Evolutionary conservation across 2,888 invertebrate species (phyloP).

Genomic region (Eugnorisma glareosa): DNA sequence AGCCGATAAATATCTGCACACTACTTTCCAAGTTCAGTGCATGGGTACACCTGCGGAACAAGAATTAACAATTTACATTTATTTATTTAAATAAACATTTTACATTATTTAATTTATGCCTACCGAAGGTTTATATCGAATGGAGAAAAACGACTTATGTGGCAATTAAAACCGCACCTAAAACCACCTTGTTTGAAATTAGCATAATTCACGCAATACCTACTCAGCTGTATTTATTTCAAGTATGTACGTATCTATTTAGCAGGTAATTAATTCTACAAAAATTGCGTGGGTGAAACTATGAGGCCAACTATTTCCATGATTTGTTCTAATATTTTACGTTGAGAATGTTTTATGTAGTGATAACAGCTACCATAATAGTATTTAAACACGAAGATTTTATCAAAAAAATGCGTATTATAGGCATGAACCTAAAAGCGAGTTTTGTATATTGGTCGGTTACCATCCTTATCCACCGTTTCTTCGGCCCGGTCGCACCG

Average conservation of each 20-base stretch:
- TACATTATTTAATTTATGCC: conserved; percentile 3
- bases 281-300: conserved; percentile 28
- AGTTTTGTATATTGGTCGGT: background rate
- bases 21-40: background rate
- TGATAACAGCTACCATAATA: background rate
- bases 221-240: conserved; percentile 31
- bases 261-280: conserved; percentile 24
- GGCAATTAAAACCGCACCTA: conserved; percentile 47
- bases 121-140: background rate
- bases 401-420: background rate
- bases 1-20: background rate
- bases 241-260: conserved; percentile 39
- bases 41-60: background rate
- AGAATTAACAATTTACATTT: conserved; percentile 13
- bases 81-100: background rate
- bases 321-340: conserved; percentile 17
- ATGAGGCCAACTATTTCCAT: conserved; percentile 36
- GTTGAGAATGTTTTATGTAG: background rate
- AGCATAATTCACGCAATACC: conserved; percentile 48
- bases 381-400: background rate
- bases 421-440: background rate
- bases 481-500: background rate
- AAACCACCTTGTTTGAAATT: conserved; percentile 23
- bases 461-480: background rate
- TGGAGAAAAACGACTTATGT: conserved; percentile 13